These are phyloP conservation scores for Caenorhabditis becei DNA, from an alignment of 2,888 invertebrate species.

Conservation along the genomic window DNA sequence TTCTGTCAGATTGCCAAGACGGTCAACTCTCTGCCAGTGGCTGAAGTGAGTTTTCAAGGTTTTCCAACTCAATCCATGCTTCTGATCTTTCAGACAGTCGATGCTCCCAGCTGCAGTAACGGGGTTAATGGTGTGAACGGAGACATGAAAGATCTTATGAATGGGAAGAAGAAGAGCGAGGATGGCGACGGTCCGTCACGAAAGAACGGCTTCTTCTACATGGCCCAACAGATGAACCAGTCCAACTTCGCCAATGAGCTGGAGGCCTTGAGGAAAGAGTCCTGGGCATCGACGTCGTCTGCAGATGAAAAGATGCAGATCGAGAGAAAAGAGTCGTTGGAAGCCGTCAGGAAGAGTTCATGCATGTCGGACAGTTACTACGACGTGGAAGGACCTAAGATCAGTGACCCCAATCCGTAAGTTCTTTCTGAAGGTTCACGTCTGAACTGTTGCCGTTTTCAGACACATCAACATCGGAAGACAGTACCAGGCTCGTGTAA, in stretches of 20 bases:
- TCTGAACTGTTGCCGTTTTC: background rate
- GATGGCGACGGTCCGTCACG: conserved; percentile 59
- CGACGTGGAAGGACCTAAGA: conserved; percentile 59
- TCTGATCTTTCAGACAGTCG: conserved; percentile 8
- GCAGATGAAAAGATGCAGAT: conserved; percentile 44
- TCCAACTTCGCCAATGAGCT: conserved; percentile 71
- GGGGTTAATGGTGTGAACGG: conserved; percentile 14
- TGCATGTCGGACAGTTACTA: conserved; percentile 68
- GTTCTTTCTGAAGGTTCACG: conserved; percentile 16
- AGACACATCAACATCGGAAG: conserved; percentile 71
- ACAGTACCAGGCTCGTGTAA: conserved; percentile 78
- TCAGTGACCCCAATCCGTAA: conserved; percentile 66
- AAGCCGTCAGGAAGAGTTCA: conserved; percentile 55
- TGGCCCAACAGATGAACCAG: conserved; percentile 55
- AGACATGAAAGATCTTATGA: conserved; percentile 27
- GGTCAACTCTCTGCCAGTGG: conserved; percentile 16
- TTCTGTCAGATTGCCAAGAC: conserved; percentile 84
- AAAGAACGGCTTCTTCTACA: conserved; percentile 61
- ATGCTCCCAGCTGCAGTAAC: conserved; percentile 42
- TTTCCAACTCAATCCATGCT: background rate
- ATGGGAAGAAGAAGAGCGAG: conserved; percentile 54
- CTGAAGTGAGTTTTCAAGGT: conserved; percentile 7
- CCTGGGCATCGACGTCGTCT: conserved; percentile 73
- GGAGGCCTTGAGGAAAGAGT: conserved; percentile 78
- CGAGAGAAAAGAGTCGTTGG: conserved; percentile 54